phyloP scores from a whole-genome alignment of 23 tunicate genomes.

The Corella eumyota region DNA sequence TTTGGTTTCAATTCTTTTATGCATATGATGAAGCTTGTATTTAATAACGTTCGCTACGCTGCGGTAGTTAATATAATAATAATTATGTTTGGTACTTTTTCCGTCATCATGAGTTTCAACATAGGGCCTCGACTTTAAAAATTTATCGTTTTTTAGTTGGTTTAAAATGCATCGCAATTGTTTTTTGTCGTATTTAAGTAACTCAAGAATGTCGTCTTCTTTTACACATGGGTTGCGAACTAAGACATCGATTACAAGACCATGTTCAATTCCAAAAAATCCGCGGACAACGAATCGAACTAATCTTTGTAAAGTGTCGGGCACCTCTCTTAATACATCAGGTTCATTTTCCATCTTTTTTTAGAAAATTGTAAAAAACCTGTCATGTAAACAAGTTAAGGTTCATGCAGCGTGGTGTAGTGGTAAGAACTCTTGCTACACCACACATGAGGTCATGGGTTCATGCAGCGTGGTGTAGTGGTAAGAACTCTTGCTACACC shows the following conservation, averaged over 20 bases:
- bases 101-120: constrained; percentile 76
- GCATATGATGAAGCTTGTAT: constrained; percentile 88
- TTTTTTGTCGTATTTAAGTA: constrained; percentile 82
- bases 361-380: too few relatives aligned
- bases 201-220: constrained; percentile 83
- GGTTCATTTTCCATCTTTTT: constrained; percentile 45
- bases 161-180: constrained; percentile 54
- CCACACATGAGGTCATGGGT: too few relatives aligned
- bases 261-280: constrained; percentile 83
- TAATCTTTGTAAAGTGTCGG: constrained; percentile 59
- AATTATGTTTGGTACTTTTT: constrained; percentile 58
- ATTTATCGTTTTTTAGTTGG: constrained; percentile 64
- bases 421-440: too few relatives aligned
- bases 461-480: too few relatives aligned
- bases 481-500: too few relatives aligned
- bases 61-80: constrained; percentile 77
- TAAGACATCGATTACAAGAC: constrained; percentile 57
- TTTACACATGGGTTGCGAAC: constrained; percentile 77
- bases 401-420: too few relatives aligned
- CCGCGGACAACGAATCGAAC: constrained; percentile 84
- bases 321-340: constrained; percentile 59
- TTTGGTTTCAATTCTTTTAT: constrained; percentile 67
- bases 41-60: constrained; percentile 74
- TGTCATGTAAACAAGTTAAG: too few relatives aligned
- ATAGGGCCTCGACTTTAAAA: constrained; percentile 47